Conservation (phyloP, 23 tunicate genomes). For the Ascidia mentula region DNA sequence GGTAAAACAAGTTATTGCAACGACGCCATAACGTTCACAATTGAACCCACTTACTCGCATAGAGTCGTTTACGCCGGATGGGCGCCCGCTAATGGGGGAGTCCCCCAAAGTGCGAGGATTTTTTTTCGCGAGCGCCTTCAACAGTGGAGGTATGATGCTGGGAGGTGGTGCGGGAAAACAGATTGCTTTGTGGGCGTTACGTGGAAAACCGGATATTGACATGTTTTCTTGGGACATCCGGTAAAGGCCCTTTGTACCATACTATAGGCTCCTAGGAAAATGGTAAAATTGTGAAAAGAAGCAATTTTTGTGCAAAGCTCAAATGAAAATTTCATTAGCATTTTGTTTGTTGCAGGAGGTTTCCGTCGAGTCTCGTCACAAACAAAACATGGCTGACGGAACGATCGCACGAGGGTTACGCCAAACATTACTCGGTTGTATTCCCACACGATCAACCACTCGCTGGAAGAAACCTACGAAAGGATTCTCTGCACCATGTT, state of each 20-base stretch:
- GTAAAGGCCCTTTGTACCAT: slow-evolving; percentile 2
- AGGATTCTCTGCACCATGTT: slow-evolving; percentile 72
- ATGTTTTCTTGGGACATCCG: slow-evolving; percentile 82
- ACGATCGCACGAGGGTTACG: slow-evolving; percentile 65
- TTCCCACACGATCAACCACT: slow-evolving; percentile 86
- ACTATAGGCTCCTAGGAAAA: neutral
- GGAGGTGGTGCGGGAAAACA: slow-evolving; percentile 86
- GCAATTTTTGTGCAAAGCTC: too few relatives aligned
- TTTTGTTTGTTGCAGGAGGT: slow-evolving; percentile 57
- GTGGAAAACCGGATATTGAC: slow-evolving; percentile 64
- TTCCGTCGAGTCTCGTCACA: slow-evolving; percentile 52
- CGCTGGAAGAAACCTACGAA: slow-evolving; percentile 57
- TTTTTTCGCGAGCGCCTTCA: slow-evolving; percentile 77
- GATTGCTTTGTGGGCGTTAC: slow-evolving; percentile 67
- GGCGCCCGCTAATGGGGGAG: slow-evolving; percentile 65
- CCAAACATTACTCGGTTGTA: slow-evolving; percentile 76
- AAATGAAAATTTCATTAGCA: too few relatives aligned
- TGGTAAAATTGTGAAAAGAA: too few relatives aligned
- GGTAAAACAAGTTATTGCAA: slow-evolving; percentile 21
- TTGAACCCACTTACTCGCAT: neutral
- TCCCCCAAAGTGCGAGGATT: slow-evolving; percentile 79
- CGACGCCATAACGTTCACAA: too few relatives aligned
- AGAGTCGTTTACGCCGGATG: slow-evolving; percentile 84
- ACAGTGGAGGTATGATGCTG: slow-evolving; percentile 90
- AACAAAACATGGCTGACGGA: slow-evolving; percentile 75